Evolutionary conservation across 2,797 vertebrate species (phyloP).

Genomic region (Myripristis jacobus): DNA sequence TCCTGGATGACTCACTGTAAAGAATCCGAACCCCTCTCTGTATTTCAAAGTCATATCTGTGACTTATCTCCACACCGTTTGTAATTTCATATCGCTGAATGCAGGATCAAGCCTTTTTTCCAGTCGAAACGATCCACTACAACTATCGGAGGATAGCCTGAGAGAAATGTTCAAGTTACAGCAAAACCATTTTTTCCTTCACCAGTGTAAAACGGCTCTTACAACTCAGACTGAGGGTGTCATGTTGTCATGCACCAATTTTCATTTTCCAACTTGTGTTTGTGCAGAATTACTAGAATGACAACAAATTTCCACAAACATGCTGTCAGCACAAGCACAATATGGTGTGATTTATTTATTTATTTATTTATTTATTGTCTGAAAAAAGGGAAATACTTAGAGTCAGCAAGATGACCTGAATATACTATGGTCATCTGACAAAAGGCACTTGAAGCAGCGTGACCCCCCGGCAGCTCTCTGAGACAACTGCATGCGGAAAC

Average conservation of each 20-base stretch:
- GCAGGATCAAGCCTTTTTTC: constrained; percentile 40
- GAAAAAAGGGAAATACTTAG: no score
- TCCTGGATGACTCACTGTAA: constrained; percentile 46
- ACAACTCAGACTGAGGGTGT: constrained; percentile 5
- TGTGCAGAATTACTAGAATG: not conserved
- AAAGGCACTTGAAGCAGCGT: constrained; percentile 41
- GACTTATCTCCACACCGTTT: constrained; percentile 48
- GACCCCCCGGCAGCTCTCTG: constrained; percentile 42
- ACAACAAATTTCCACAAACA: constrained; percentile 2
- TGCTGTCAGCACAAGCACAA: not conserved
- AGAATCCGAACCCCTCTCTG: constrained; percentile 60
- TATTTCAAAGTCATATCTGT: constrained; percentile 60
- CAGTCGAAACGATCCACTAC: constrained; percentile 37
- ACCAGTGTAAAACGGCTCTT: constrained; percentile 10
- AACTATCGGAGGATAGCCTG: constrained; percentile 25
- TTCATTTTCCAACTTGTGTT: no score
- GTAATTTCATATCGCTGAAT: constrained; percentile 66
- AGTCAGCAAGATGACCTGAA: constrained; percentile 24
- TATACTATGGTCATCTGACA: not conserved
- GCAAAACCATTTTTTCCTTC: not conserved
- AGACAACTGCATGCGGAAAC: constrained; percentile 61
- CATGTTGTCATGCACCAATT: not conserved
- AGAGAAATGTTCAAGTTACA: constrained; percentile 12
- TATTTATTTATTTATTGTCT: no score
- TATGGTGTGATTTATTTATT: not conserved